Base-by-base conservation (phyloP, 1,140 invertebrate genomes). In the Zaprionus taronus region DNA sequence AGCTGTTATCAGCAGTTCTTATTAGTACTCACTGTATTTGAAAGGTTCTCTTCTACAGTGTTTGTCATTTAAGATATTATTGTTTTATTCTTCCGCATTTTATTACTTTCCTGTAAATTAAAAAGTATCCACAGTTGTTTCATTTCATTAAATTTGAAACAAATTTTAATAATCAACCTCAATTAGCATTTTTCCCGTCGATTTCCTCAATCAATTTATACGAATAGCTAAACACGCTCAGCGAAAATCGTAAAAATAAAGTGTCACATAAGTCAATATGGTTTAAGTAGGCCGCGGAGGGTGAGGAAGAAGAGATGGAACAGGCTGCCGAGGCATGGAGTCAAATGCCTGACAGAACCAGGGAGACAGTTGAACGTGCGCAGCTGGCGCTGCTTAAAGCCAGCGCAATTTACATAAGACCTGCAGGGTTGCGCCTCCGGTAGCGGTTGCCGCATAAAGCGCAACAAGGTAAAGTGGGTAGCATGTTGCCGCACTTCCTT, bases 161-260 rank as follows among this genome's bases (percentile, higher is more conserved):
- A 55, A 55, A 38, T 31, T 36, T 69, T 28, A 49, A 72, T 57
- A 12, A 22, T 38, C 7, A 53, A 49, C 9, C 41, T 78, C 70
- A 84, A 74, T 81, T 81, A 83, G 51, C 62, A 81, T 84, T 61
- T 72, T 70, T 70, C 36, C n/a, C 60, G 31, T 24, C 26, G n/a
- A 12, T 44, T 38, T 28, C n/a, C 36, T 57, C 5, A 24, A 22
- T 9, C 34, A 64, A 64, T 80, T 77, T 63, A 55, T 72, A 65
- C 77, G 24, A 63, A 77, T 53, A 38, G 34, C 17, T 34, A 28
- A 64, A 53, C 51, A 51, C 65, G 60, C 77, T 64, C 44, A 34
- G 31, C 44, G 17, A 53, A 63, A 63, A 57, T 58, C 78, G 58
- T 79, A 71, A 86, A 86, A 82, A 74, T 84, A 64, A 86, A 83